Evolutionary conservation across 2,797 vertebrate species (phyloP).

Genomic region (Pipistrellus pygmaeus): DNA sequence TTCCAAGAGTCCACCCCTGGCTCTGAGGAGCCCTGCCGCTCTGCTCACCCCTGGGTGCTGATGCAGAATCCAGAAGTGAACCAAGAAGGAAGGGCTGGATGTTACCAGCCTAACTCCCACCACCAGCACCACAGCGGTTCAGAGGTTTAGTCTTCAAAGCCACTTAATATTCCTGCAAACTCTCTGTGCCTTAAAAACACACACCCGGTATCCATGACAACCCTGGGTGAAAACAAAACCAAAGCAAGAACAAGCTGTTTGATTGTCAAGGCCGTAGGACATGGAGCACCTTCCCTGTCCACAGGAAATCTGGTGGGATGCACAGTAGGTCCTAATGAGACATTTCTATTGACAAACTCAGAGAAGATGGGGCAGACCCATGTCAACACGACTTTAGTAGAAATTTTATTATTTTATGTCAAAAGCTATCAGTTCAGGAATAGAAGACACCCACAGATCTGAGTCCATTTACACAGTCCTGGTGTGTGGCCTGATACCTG

Average conservation of each 20-base stretch:
- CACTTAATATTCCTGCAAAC: slow-evolving; percentile 31
- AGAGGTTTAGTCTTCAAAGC: slow-evolving; percentile 31
- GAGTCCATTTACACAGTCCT: not conserved
- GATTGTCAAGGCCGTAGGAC: not conserved
- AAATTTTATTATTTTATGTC: slow-evolving; percentile 10
- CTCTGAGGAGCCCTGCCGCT: not conserved
- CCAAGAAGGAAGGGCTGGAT: not conserved
- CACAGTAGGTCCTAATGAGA: not conserved
- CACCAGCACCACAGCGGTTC: not conserved
- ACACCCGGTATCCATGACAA: slow-evolving; percentile 49
- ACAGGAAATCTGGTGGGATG: not conserved
- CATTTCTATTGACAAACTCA: not conserved
- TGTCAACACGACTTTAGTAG: not conserved
- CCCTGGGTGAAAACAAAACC: not conserved
- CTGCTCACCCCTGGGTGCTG: too few species aligned
- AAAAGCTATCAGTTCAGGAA: not conserved
- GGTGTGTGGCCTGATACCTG: not conserved
- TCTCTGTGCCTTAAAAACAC: not conserved
- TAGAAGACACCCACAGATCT: not conserved
- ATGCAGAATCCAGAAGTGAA: not conserved
- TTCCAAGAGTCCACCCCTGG: not conserved
- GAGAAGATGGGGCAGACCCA: not conserved
- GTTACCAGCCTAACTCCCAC: not conserved
- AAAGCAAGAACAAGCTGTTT: not conserved
- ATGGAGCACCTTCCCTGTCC: not conserved